Conservation (phyloP, 2,113 vertebrate species). For the Charadrius vociferus region DNA sequence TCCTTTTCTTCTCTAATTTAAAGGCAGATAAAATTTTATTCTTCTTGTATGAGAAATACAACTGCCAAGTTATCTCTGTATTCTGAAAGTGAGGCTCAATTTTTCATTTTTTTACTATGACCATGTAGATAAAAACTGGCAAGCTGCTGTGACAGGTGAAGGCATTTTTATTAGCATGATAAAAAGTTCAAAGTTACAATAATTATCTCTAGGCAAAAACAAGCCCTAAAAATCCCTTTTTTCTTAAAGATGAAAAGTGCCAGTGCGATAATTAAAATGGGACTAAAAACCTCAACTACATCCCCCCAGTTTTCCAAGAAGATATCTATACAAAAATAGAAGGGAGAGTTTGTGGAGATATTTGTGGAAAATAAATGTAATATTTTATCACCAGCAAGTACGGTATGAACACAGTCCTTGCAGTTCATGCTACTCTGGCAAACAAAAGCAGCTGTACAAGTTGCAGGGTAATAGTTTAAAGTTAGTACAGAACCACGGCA, state of each 20-base stretch:
- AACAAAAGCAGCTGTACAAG: background rate
- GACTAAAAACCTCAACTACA: background rate
- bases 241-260: background rate
- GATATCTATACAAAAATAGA: background rate
- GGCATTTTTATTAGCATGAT: background rate
- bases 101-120: background rate
- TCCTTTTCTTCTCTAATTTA: background rate
- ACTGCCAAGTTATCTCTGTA: background rate
- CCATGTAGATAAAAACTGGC: slow-evolving; percentile 2
- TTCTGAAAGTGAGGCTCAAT: background rate
- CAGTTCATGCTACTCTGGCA: background rate
- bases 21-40: background rate
- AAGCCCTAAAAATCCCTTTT: background rate
- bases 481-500: background rate
- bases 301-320: background rate
- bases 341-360: background rate
- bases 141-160: slow-evolving; percentile 27
- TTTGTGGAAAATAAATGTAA: background rate
- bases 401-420: background rate
- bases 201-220: background rate
- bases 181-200: slow-evolving; percentile 26
- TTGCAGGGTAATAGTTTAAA: background rate
- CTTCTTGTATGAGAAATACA: background rate
- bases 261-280: background rate
- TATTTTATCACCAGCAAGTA: background rate